Evolutionary conservation across 2,888 invertebrate species (phyloP).

Genomic region (Habrosyne pyritoides): DNA sequence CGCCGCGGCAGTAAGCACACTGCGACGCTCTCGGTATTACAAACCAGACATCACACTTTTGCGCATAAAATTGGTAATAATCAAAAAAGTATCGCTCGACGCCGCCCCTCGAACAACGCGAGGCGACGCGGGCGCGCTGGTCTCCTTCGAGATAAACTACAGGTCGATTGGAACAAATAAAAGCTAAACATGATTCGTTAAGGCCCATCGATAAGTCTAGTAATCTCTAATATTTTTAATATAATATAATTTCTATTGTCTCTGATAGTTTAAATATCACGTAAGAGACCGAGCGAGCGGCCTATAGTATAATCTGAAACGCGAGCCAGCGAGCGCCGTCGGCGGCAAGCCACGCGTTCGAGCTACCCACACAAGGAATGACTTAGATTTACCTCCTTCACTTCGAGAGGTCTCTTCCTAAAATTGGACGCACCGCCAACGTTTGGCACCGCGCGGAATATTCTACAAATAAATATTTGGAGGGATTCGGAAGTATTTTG

Average conservation of each 20-base stretch:
- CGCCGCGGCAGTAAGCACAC: slow-evolving; percentile 5
- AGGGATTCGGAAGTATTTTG: slow-evolving; percentile 50
- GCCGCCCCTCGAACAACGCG: neutral
- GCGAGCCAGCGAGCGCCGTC: slow-evolving; percentile 16
- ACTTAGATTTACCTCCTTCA: slow-evolving; percentile 53
- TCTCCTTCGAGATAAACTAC: slow-evolving; percentile 4
- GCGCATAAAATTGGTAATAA: slow-evolving; percentile 22
- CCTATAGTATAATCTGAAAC: slow-evolving; percentile 5
- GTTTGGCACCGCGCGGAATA: slow-evolving; percentile 9
- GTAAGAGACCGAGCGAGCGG: neutral
- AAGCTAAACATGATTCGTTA: slow-evolving; percentile 2
- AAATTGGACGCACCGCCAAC: neutral
- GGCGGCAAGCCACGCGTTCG: slow-evolving; percentile 33
- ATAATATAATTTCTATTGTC: slow-evolving; percentile 4
- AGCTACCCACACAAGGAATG: slow-evolving; percentile 63
- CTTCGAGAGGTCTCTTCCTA: neutral
- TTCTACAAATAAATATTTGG: slow-evolving; percentile 31
- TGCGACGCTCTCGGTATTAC: neutral
- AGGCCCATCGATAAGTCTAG: slow-evolving; percentile 3
- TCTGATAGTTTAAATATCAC: slow-evolving; percentile 1
- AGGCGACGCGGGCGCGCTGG: neutral
- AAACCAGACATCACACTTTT: slow-evolving; percentile 16
- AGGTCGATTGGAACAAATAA: slow-evolving; percentile 2
- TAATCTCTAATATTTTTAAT: slow-evolving; percentile 4
- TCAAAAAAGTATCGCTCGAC: slow-evolving; percentile 7